Evolutionary conservation across 2,797 vertebrate genomes (phyloP), one percentile per base, ranked within the genome.

Genomic region (Hafferia zeledoni): DNA sequence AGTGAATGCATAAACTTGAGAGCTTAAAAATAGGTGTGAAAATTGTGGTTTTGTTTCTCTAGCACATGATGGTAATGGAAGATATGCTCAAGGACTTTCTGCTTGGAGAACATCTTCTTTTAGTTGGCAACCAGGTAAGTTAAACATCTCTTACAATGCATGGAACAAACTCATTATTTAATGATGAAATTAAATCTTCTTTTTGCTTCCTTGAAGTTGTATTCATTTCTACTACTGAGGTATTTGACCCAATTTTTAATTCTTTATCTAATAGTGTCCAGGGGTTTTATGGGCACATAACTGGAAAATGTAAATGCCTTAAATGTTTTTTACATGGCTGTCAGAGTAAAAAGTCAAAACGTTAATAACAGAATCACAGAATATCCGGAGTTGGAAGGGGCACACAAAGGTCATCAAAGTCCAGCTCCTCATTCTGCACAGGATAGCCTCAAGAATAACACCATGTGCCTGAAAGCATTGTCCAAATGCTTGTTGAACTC

Each of bases 21-120:
- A 49, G 17, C 65, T n/a, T 65, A 59, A 90, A 94, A 69, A 41
- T 2, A 20, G 14, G 6, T 5, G 10, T 93, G 39, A 89, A 94
- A 83, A 53, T 33, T 55, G 13, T 90, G 18, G 0, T 75, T 70
- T 90, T 96, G 33, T 93, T 91, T 94, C 64, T 95, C 27, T 94
- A 99, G 99, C 99, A 99, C 95, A 98, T 99, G 98, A 97, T 98
- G 97, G 98, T 99, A 90, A 99, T 99, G 99, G 99, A 99, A 96
- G 99, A 99, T 97, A 99, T 99, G 99, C 94, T 99, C 63, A 99
- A 99, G 95, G 99, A 99, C 96, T 99, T 99, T 80, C 97, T 99
- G 30, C 97, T 99, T 57, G 99, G 99, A 94, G 99, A 99, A 74
- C 99, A 99, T 93, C 98, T 99, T 65, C 98, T 99, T 57, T 93